Evolutionary conservation across 92 coral and sea anemone genomes (phyloP), one percentile per base, ranked within the genome.

Genomic region (Palythoa heliodiscus): DNA sequence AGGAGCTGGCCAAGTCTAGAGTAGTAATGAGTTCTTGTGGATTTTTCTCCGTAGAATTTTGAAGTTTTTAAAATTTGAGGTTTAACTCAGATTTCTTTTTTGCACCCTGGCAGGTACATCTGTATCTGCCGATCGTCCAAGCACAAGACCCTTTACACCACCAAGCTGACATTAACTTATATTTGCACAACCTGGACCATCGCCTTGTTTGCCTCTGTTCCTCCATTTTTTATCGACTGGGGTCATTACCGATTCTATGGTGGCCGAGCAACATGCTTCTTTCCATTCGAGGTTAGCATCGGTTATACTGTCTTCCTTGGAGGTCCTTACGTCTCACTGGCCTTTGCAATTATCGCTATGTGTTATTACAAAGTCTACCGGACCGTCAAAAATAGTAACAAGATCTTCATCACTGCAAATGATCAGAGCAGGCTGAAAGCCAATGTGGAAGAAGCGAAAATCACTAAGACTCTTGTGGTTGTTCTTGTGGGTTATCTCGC

Each of bases 391-490:
- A 5, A 66, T 48, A 80, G 60, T 23, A 80, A 80, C 60, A 80
- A 47, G 61, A 80, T 80, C 57, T 80, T 80, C 84, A 22, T 35
- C 38, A 6, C 57, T 5, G 63, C 61, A 67, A n/a, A 22, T 29
- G 35, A 29, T 20, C 20, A 64, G 35, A 80, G 61, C 63, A 80
- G 54, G 58, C 72, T 80, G 70, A 64, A 35, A 80, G 84, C 84
- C 22, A 80, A 80, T 22, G 84, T 80, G 15, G 84, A 80, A 52
- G 84, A 80, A 67, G 84, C 84, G 40, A 80, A 48, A 80, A 80
- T 80, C 11, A 80, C 84, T 19, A 80, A 80, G 29, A 80, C 73
- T 66, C 84, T 80, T 47, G 74, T 66, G 17, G 84, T 48, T 70
- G 84, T 80, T 16, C 84, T 80, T 14, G 43, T 80, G 11, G 84